Base-by-base conservation (phyloP, 2,113 vertebrate species). In the Chlamydotis undulata region DNA sequence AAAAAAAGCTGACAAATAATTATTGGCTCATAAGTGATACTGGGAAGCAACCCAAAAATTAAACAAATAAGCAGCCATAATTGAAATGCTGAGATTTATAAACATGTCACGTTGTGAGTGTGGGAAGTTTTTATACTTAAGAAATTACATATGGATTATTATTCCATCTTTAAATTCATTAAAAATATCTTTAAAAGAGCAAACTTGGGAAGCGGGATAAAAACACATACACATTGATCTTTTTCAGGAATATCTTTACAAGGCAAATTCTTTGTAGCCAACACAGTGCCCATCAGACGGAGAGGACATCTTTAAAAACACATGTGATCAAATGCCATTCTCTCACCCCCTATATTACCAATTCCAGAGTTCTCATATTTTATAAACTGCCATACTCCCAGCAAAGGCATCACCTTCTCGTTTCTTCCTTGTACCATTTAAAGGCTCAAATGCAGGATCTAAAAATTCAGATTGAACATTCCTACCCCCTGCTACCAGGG, bases 61-160 rank as follows among this genome's bases (percentile, higher is more conserved):
- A 95, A 94, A 96, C 84, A 97, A 96, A 95, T 86, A 93, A 95
- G 79, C 90, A 92, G 55, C 87, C 78, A 87, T 83, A 97, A 83
- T 57, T 10, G n/a, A 93, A 90, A 87, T 69, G 49, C 56, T 84
- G 76, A 86, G 74, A 93, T 94, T 95, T 92, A 89, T 63, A 96
- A 94, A 79, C 88, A 78, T 50, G 80, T 82, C 89, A 95, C 21
- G 37, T 94, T 89, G 50, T 67, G 83, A 90, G 67, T 84, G 59
- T 92, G 49, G 67, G 73, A 96, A 97, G 52, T 47, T 81, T 93
- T 93, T 77, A 81, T 67, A 89, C 70, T 95, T 89, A 81, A 91
- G 78, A 87, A 95, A 94, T 85, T 87, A 89, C 41, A 83, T 78
- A 78, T 76, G 70, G 80, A 87, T 95, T 89, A 90, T 90, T 74